These are phyloP conservation scores for Danio kyathit DNA, from an alignment of 2,797 vertebrate species.

Conservation along the genomic window DNA sequence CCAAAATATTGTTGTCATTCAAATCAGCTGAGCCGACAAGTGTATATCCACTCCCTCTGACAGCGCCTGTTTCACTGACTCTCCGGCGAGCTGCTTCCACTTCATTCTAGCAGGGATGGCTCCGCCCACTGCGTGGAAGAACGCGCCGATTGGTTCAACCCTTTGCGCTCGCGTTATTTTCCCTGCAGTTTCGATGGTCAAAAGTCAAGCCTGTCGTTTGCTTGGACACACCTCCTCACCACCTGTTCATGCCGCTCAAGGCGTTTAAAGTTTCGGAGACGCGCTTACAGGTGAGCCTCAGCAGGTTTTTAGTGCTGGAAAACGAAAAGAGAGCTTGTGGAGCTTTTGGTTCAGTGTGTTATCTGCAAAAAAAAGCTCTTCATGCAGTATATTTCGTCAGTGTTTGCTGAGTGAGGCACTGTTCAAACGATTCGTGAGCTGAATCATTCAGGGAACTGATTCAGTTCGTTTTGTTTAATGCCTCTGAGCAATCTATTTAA, in stretches of 20 bases:
- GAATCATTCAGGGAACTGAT: not conserved
- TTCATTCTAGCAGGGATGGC: constrained; percentile 48
- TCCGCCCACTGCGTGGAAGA: not conserved
- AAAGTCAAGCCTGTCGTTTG: constrained; percentile 52
- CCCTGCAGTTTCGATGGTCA: constrained; percentile 56
- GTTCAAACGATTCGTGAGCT: not conserved
- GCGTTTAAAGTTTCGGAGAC: constrained; percentile 38
- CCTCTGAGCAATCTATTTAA: not conserved
- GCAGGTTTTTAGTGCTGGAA: not conserved
- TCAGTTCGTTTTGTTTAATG: not conserved
- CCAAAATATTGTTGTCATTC: constrained; percentile 26
- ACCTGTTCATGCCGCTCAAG: constrained; percentile 62
- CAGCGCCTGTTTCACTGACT: constrained; percentile 53
- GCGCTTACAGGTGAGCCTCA: constrained; percentile 15
- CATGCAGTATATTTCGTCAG: not conserved
- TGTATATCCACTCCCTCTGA: not conserved
- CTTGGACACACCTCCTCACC: constrained; percentile 54
- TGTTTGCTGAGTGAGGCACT: not conserved
- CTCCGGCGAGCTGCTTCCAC: constrained; percentile 38
- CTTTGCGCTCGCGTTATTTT: constrained; percentile 1
- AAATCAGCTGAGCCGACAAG: constrained; percentile 1
- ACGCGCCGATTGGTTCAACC: constrained; percentile 57
- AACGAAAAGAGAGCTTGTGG: too few relatives aligned
- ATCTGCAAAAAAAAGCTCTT: not conserved
- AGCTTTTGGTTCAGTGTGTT: not conserved